Evolutionary conservation across 2,888 invertebrate species (phyloP).

Genomic region (Synanthedon andrenaeformis): DNA sequence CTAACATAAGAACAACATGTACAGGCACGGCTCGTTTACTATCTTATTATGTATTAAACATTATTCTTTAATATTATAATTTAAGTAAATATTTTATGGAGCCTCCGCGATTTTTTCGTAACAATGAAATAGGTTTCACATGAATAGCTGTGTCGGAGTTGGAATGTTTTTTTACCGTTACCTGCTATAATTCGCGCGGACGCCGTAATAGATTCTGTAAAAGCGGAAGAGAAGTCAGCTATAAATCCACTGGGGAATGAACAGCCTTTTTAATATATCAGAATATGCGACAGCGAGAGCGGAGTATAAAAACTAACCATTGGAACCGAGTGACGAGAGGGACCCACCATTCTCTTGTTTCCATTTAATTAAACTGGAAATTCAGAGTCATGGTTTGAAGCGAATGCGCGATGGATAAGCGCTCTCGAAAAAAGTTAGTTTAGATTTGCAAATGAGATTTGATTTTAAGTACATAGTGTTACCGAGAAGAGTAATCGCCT

Average conservation of each 20-base stretch:
- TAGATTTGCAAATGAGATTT: slow-evolving; percentile 50
- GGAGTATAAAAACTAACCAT: slow-evolving; percentile 40
- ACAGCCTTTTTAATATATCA: slow-evolving; percentile 28
- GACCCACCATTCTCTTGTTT: slow-evolving; percentile 56
- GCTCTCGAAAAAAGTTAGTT: slow-evolving; percentile 38
- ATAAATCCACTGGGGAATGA: slow-evolving; percentile 38
- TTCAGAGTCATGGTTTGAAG: slow-evolving; percentile 39
- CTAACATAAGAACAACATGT: no score
- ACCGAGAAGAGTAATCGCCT: slow-evolving; percentile 18
- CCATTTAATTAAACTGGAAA: slow-evolving; percentile 63
- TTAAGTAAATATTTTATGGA: no score
- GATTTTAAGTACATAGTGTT: slow-evolving; percentile 25
- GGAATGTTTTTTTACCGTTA: slow-evolving; percentile 33
- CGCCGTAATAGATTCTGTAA: slow-evolving; percentile 51
- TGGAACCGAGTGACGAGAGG: slow-evolving; percentile 37
- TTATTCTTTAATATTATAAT: no score
- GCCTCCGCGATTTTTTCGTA: neutral
- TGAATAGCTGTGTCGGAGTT: neutral
- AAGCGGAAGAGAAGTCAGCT: slow-evolving; percentile 43
- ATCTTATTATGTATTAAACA: no score
- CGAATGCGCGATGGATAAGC: slow-evolving; percentile 23
- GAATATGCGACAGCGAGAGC: slow-evolving; percentile 24
- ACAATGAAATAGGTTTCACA: neutral
- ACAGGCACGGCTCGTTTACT: no score
- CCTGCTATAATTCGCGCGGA: slow-evolving; percentile 40